Evolutionary conservation across 2,888 invertebrate genomes (phyloP), one percentile per base, ranked within the genome.

Genomic region (Thecocarcelia acutangulata): DNA sequence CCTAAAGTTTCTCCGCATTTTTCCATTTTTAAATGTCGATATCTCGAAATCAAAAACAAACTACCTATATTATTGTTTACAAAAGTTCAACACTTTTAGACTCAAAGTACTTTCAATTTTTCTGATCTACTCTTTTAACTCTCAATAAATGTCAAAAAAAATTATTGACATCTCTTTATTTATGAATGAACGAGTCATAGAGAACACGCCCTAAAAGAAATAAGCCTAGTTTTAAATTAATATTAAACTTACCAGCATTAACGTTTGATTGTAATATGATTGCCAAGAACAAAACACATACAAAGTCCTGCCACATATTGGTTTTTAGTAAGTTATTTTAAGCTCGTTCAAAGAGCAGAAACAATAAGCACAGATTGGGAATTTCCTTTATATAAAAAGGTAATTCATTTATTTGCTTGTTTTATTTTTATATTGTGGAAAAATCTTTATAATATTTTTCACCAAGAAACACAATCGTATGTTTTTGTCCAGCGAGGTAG

Each of bases 161-260:
- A 17, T 17, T 73, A 37, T 33, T 64, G 72, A 73, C 73, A 73
- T 33, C 63, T 73, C 66, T 59, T 61, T 66, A 21, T 48, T n/a
- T 28, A 56, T 50, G 11, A 75, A 69, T n/a, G 63, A 80, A 77
- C 64, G 64, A 78, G 37, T 70, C 69, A 70, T 70, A 54, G 52
- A 58, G 81, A 48, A 78, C 78, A 82, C 82, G 82, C 82, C 82
- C 82, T 56, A 82, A 64, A 63, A 42, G 8, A 33, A 70, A 58
- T 74, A 54, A 78, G 58, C 66, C 58, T 64, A 19, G 58, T 52
- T 75, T 37, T 58, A 19, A 68, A 54, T 69, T 69, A 28, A 76
- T 46, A 17, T 8, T 13, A 15, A 59, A 78, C 82, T 70, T 82
- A 82, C 82, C 82, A 66, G 82, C 82, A 15, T 50, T 69, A 40